A percentile compares a stretch with the other conserved stretches of the same genome.
Conservation (phyloP, 1,140 invertebrate species). For the Bombus impatiens region DNA sequence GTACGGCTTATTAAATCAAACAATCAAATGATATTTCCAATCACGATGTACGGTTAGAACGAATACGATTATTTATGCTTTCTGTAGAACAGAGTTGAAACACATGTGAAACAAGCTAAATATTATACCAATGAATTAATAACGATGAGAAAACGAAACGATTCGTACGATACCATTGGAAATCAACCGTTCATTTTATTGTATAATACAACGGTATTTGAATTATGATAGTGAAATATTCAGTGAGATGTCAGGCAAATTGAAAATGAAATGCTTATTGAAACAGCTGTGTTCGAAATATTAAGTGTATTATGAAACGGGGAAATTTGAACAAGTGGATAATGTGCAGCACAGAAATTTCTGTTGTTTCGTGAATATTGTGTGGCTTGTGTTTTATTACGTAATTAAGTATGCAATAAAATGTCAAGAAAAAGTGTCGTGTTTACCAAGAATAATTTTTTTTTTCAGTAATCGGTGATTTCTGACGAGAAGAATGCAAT, state of each 20-base stretch:
- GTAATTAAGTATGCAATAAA: neutral
- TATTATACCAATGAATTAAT: neutral
- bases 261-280: neutral
- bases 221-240: neutral
- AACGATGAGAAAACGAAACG: neutral
- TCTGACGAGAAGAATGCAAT: conserved; percentile 1
- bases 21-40: neutral
- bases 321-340: neutral
- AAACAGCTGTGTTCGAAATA: neutral
- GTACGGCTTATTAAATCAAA: neutral
- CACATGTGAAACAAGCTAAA: too few relatives aligned
- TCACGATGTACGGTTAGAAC: neutral
- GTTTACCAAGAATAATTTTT: neutral
- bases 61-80: neutral
- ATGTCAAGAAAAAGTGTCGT: neutral
- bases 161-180: neutral
- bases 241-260: neutral
- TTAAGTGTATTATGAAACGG: neutral
- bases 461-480: neutral
- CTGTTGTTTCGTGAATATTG: neutral
- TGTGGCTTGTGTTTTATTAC: neutral
- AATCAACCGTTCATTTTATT: neutral
- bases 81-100: neutral
- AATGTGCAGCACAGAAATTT: neutral
- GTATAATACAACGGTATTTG: neutral